A percentile compares a stretch with the other conserved stretches of the same genome.
These are phyloP conservation scores for Mungos mungo DNA, from an alignment of 2,113 vertebrate genomes.

Conservation along the genomic window DNA sequence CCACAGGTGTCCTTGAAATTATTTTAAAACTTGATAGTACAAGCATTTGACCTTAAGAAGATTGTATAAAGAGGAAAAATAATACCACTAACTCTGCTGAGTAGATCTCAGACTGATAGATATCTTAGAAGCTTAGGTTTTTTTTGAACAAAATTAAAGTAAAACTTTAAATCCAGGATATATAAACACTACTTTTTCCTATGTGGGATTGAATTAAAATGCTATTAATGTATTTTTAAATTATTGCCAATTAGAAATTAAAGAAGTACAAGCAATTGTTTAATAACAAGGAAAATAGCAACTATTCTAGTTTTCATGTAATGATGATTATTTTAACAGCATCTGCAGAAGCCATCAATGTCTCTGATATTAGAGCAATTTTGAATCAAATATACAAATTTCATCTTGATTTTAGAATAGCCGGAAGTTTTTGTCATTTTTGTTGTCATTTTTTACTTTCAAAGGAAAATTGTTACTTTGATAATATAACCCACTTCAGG, in stretches of 20 bases:
- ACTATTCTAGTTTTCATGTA: not conserved
- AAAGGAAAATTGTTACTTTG: not conserved
- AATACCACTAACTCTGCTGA: not conserved
- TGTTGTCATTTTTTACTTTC: not conserved
- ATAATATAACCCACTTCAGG: not conserved
- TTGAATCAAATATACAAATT: not conserved
- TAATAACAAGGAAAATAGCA: not conserved
- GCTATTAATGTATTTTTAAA: not conserved
- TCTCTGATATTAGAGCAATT: not conserved
- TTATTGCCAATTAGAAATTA: not conserved
- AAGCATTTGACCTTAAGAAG: not conserved
- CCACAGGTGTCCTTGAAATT: not conserved
- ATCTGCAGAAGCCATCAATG: not conserved
- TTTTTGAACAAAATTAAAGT: not conserved
- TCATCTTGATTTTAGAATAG: not conserved
- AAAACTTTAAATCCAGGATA: slow-evolving; percentile 23
- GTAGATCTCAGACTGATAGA: not conserved
- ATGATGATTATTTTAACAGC: not conserved
- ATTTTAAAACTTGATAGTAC: not conserved
- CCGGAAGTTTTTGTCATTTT: not conserved
- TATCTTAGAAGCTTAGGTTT: not conserved
- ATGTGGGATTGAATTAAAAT: not conserved
- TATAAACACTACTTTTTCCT: not conserved
- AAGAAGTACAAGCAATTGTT: not conserved
- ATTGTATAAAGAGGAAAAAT: not conserved